Evolutionary conservation across 1,140 invertebrate species (phyloP), one percentile per base, ranked within the genome.

Genomic region (Drosophila novamexicana): DNA sequence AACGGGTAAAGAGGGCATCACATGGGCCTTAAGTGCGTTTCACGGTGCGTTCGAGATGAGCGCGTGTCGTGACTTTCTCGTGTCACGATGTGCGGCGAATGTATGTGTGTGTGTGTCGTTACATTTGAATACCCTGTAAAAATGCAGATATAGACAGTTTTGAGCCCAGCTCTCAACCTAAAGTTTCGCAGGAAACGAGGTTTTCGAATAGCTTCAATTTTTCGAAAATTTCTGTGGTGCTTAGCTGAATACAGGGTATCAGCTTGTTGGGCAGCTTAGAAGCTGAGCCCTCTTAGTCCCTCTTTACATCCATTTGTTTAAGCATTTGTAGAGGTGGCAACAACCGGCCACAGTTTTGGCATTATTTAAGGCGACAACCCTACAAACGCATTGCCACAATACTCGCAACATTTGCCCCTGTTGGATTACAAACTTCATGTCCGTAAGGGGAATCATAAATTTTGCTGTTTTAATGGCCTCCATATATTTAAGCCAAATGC

Each of bases 391-490:
- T 22, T 7, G 2, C 10, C 40, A 4, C 7, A 37, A 37, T 2
- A 37, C 7, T 7, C 7, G 3, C 36, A 9, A 12, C 18, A 29
- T 40, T 29, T 40, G 18, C 6, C 14, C 6, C 7, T 36, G 42
- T 18, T 47, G 29, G 49, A 50, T 50, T 50, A 50, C 6, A n/a
- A 32, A 14, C n/a, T n/a, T 14, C 6, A 42, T 42, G n/a, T 14
- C 14, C 14, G 40, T 6, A 14, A 42, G 40, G 52, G 32, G 34
- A n/a, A 53, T 18, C 56, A 32, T 45, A 45, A 32, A 58, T 58
- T 45, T 44, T 45, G 40, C 56, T 45, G 22, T 58, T 58, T 32
- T 58, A 58, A 58, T 58, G 40, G 56, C 56, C 40, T 58, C 29
- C 40, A 44, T 45, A 45, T 45, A 44, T 45, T 34, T 29, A 40